A percentile compares a stretch with the other conserved stretches of the same genome.
phyloP scores from a whole-genome alignment of 2,797 vertebrate genomes.

The Helostoma temminkii region DNA sequence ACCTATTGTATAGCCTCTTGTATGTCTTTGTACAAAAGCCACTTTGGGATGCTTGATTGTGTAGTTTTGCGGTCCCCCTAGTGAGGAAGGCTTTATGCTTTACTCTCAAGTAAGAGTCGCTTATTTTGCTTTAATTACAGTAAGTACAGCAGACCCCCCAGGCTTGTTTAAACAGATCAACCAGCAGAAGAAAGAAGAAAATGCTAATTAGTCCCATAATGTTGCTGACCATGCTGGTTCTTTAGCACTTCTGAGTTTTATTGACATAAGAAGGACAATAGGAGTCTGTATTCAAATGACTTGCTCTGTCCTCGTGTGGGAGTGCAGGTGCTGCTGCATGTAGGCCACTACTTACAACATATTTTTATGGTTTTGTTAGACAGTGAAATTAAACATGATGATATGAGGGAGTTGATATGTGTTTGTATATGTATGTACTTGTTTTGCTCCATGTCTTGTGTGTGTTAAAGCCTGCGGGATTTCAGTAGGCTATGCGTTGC shows the following conservation, averaged over 20 bases:
- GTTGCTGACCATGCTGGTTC: constrained; percentile 82
- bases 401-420: constrained; percentile 18
- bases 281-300: constrained; percentile 82
- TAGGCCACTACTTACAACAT: constrained; percentile 31
- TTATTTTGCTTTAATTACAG: constrained; percentile 84
- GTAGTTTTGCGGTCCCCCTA: constrained; percentile 55
- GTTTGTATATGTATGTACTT: constrained; percentile 26
- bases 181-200: constrained; percentile 82
- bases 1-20: constrained; percentile 46
- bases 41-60: constrained; percentile 56
- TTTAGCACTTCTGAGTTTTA: constrained; percentile 78
- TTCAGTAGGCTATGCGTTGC: constrained; percentile 25
- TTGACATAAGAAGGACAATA: constrained; percentile 84
- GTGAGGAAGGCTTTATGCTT: constrained; percentile 68
- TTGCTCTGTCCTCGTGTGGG: constrained; percentile 64
- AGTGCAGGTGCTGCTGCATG: constrained; percentile 38
- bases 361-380: constrained; percentile 36
- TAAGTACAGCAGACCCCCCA: constrained; percentile 80
- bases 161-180: constrained; percentile 83
- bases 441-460: constrained; percentile 31
- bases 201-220: constrained; percentile 83
- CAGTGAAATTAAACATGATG: constrained; percentile 42
- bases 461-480: constrained; percentile 24
- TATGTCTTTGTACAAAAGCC: constrained; percentile 60
- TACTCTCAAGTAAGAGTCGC: constrained; percentile 62